Base-by-base conservation (phyloP, 2,113 vertebrate genomes). In the Eclectus roratus region DNA sequence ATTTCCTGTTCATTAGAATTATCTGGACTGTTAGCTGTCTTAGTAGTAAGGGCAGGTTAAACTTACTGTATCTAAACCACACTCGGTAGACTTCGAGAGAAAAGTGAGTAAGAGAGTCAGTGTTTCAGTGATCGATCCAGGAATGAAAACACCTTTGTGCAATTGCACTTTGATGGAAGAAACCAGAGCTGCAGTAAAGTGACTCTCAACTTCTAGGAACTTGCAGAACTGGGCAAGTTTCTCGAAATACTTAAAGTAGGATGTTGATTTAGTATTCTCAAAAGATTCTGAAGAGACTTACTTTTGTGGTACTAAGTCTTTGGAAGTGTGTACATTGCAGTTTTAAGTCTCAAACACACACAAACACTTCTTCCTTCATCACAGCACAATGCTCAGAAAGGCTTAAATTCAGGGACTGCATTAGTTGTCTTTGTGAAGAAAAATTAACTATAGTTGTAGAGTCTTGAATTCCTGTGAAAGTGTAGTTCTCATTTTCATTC, bases 101-200 rank as follows among this genome's bases (percentile, higher is more conserved):
- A 70, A 10, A 55, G 35, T 5, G 44, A 52, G 5, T 2, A 46
- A 60, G n/a, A 49, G 21, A 23, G 8, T 31, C 16, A 0, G 1
- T 13, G 24, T 28, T 53, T 13, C 56, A 3, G 11, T 9, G 64
- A 7, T 56, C 0, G 0, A 28, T 44, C 25, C 9, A 37, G 56
- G 28, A 53, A 37, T 43, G 43, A 35, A 78, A 80, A 63, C 31
- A 21, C 20, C 16, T 29, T 35, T n/a, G 16, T 11, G 2, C 21
- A 44, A 31, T 17, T 55, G 64, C 20, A 8, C 24, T 73, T 52
- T 1, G 37, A 15, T 39, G 63, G 43, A 74, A 41, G 25, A 49
- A 68, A 31, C 7, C n/a, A 33, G 58, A 65, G 37, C 66, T 61
- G 37, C 74, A 78, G 50, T 47, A 35, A 63, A 53, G 19, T 3